Evolutionary conservation across 2,888 invertebrate species (phyloP), one percentile per base, ranked within the genome.

Genomic region (Criorhina ranunculi): DNA sequence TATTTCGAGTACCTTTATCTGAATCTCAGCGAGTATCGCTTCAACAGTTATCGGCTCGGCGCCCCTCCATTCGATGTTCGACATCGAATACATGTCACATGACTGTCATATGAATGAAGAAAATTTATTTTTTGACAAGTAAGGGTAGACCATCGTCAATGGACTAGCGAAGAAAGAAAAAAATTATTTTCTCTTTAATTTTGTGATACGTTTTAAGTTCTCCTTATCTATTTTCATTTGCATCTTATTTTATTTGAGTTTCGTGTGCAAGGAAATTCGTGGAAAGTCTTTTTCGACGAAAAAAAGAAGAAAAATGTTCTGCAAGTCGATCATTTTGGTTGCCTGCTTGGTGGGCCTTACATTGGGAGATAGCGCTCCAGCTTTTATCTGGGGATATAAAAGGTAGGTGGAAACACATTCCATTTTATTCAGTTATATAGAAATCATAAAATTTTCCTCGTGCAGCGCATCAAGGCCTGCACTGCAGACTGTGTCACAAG

Each of bases 381-480:
- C 94, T 55, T 92, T 93, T 86, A 87, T 95, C 79, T 95, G 94
- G 94, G 94, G 93, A 33, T 88, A 88, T 80, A 87, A 88, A 88
- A 91, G 90, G 91, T 91, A 88, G 82, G 90, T 88, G 53, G 2
- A 12, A n/a, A 49, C 59, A 55, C 35, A 42, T 15, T 19, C 5
- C n/a, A 51, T 19, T 35, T 35, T 12, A 19, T 62, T 24, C 46
- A 0, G 7, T 35, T 12, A 19, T 62, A 19, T 51, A 0, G 7
- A 73, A 69, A n/a, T 55, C 4, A 53, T 77, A n/a, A 51, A 42
- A 35, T 44, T 62, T 57, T n/a, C 19, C 2, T 12, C 44, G 75
- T 49, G 11, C 24, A 91, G 91, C 67, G 86, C 69, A 12, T 69
- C 86, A 17, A 89, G 88, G 79, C 89, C 91, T 2, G 86, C 90